Conservation (phyloP, 2,113 vertebrate species). For the Microtus richardsoni region DNA sequence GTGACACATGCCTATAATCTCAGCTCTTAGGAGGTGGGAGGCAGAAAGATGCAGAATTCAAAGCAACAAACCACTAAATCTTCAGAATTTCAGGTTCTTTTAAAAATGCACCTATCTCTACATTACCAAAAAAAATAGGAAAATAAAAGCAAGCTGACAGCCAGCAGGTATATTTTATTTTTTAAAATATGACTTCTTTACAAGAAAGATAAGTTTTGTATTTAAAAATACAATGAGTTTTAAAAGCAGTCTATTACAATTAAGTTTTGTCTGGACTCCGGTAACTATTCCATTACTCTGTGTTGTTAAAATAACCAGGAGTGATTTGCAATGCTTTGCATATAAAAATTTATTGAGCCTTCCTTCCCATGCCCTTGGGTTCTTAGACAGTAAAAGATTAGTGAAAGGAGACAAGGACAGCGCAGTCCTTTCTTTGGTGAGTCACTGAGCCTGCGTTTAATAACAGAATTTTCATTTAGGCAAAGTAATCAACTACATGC, state of each 20-base stretch:
- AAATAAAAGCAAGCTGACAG: conserved; percentile 2
- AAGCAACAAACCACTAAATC: neutral
- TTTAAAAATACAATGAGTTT: neutral
- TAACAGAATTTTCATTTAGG: neutral
- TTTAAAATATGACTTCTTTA: neutral
- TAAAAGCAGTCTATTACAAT: neutral
- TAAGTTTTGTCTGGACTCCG: neutral
- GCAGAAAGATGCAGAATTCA: neutral
- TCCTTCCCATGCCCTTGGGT: neutral
- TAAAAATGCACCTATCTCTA: neutral
- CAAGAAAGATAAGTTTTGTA: neutral
- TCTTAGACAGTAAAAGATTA: neutral
- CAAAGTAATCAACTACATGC: neutral
- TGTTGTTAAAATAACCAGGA: conserved; percentile 2
- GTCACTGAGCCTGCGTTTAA: neutral
- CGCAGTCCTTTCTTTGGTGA: neutral
- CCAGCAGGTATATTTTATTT: neutral
- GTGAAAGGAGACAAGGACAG: fast-evolving
- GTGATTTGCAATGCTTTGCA: neutral
- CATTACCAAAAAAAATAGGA: neutral
- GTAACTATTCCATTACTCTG: neutral
- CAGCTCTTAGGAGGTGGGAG: neutral
- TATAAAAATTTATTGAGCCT: neutral
- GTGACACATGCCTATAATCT: no score
- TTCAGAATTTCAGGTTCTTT: neutral